A percentile compares a stretch with the other conserved stretches of the same genome.
Evolutionary conservation across 2,113 vertebrate genomes (phyloP).

Genomic region (Epinephelus moara): DNA sequence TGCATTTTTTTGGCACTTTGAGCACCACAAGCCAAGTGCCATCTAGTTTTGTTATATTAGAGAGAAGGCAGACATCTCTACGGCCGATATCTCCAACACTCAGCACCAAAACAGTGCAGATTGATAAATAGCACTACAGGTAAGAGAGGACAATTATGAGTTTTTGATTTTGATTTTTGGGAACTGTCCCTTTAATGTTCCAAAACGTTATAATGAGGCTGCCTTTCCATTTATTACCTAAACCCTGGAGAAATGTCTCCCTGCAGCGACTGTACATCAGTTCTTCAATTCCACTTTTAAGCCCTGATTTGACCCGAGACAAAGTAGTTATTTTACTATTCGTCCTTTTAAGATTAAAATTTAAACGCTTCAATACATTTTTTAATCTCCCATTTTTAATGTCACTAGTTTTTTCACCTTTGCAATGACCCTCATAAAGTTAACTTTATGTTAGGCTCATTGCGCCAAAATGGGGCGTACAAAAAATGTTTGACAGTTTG

Average conservation of each 20-base stretch:
- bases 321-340: not conserved
- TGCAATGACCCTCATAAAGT: not conserved
- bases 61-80: too few relatives aligned
- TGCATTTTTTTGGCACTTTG: too few relatives aligned
- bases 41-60: too few relatives aligned
- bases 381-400: not conserved
- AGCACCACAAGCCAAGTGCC: too few relatives aligned
- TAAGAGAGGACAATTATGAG: too few relatives aligned
- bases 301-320: not conserved
- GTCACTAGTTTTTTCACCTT: not conserved
- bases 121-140: too few relatives aligned
- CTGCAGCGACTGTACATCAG: not conserved
- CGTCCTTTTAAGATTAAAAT: not conserved
- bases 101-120: too few relatives aligned
- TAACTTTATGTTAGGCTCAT: too few relatives aligned
- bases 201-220: not conserved
- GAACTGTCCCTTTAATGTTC: not conserved
- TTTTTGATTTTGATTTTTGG: too few relatives aligned
- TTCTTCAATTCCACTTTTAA: not conserved
- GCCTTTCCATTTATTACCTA: not conserved
- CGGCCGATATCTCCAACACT: too few relatives aligned
- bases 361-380: not conserved
- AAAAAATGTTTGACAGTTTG: not conserved
- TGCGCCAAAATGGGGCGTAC: too few relatives aligned
- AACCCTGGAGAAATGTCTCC: not conserved